Evolutionary conservation across 1,140 invertebrate species (phyloP).

Genomic region (Trinorchestia longiramus): DNA sequence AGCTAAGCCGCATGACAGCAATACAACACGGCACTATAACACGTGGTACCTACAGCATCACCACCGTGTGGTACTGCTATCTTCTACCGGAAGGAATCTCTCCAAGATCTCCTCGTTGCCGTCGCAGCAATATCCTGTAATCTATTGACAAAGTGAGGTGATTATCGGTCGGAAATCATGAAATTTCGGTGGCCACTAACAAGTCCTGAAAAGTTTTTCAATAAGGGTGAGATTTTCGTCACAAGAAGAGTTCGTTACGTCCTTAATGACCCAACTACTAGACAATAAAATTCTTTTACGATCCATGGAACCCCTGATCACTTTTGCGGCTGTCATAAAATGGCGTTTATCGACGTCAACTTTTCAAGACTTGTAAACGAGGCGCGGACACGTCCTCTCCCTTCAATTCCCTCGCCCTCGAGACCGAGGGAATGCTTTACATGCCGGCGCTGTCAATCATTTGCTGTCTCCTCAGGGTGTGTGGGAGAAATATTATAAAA

Average conservation of each 20-base stretch:
- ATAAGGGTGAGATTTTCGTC: conserved; percentile 42
- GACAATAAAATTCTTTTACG: conserved; percentile 53
- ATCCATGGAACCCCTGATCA: conserved; percentile 52
- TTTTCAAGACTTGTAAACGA: conserved; percentile 45
- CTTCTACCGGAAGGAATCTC: not conserved
- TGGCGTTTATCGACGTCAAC: conserved; percentile 29
- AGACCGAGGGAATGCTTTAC: not conserved
- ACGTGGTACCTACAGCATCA: not conserved
- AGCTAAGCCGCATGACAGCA: no score
- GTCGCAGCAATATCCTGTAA: not conserved
- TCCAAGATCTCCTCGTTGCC: not conserved
- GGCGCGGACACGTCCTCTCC: not conserved
- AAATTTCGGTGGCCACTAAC: conserved; percentile 12
- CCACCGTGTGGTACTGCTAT: not conserved
- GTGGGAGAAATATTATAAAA: not conserved
- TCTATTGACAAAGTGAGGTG: not conserved
- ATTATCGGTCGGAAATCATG: conserved; percentile 14
- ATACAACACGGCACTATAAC: no score
- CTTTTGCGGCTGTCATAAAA: conserved; percentile 27
- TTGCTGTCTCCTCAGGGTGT: not conserved
- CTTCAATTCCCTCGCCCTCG: not conserved
- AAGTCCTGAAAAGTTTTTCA: conserved; percentile 40
- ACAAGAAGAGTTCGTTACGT: conserved; percentile 5
- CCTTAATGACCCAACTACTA: conserved; percentile 50
- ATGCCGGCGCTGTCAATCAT: not conserved